Evolutionary conservation across 2,113 vertebrate genomes (phyloP).

Genomic region (Xenopus tropicalis): DNA sequence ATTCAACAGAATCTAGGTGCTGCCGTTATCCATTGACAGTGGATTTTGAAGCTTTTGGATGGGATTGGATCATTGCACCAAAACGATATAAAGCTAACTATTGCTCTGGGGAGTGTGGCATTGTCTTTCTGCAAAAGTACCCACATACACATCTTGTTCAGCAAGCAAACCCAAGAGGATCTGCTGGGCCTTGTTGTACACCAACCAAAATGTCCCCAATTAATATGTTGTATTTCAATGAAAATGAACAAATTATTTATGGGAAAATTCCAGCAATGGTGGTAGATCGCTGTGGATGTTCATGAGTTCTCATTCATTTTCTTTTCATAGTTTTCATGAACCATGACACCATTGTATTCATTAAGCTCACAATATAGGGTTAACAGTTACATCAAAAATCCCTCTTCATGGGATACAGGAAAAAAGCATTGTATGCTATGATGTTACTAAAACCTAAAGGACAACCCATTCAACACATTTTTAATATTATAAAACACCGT

Average conservation of each 20-base stretch:
- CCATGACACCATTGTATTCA: slow-evolving; percentile 63
- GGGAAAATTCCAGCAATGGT: slow-evolving; percentile 98
- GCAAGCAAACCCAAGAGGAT: slow-evolving; percentile 89
- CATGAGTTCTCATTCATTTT: slow-evolving; percentile 64
- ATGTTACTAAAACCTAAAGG: neutral
- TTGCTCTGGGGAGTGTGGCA: slow-evolving; percentile 96
- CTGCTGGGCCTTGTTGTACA: slow-evolving; percentile 93
- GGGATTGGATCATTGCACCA: slow-evolving; percentile 99
- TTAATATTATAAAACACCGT: too few species aligned
- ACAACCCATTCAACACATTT: neutral
- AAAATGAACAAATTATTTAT: slow-evolving; percentile 95
- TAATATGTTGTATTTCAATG: slow-evolving; percentile 98
- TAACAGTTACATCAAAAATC: neutral
- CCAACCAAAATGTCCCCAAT: slow-evolving; percentile 98
- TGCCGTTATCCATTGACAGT: slow-evolving; percentile 94
- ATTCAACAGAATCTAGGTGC: slow-evolving; percentile 88
- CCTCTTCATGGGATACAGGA: too few species aligned
- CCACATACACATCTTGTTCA: slow-evolving; percentile 96
- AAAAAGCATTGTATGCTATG: too few species aligned
- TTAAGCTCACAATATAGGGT: slow-evolving; percentile 44
- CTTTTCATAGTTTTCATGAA: slow-evolving; percentile 55
- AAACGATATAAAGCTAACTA: slow-evolving; percentile 99
- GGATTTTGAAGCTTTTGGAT: slow-evolving; percentile 97
- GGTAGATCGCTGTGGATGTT: slow-evolving; percentile 96
- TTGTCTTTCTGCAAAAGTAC: slow-evolving; percentile 96